phyloP scores from a whole-genome alignment of 2,888 invertebrate species.

The Mantis religiosa region DNA sequence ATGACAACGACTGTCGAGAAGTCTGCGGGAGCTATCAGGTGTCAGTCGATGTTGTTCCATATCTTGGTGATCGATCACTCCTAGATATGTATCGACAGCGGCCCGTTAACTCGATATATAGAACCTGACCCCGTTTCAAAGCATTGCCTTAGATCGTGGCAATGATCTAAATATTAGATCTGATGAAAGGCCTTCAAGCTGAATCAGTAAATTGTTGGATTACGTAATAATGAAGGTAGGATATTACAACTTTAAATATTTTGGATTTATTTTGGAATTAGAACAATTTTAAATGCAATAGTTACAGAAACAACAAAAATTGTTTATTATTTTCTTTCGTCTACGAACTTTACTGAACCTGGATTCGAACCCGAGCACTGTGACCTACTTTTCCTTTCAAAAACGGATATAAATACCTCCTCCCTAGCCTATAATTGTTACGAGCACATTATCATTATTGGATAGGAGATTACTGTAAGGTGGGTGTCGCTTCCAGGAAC shows the following conservation, averaged over 20 bases:
- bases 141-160: background rate
- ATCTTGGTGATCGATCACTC: background rate
- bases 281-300: too few relatives aligned
- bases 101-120: background rate
- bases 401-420: too few relatives aligned
- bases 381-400: too few relatives aligned
- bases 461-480: background rate
- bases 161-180: background rate
- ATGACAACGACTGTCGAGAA: background rate
- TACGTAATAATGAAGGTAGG: too few relatives aligned
- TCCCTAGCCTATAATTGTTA: background rate
- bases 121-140: background rate
- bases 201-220: too few relatives aligned
- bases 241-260: too few relatives aligned
- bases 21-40: background rate
- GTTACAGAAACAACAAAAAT: too few relatives aligned
- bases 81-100: background rate
- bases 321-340: too few relatives aligned
- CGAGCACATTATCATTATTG: background rate
- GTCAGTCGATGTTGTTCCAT: background rate
- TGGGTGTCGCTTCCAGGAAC: background rate
- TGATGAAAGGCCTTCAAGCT: background rate
- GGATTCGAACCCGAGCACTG: too few relatives aligned
- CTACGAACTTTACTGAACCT: too few relatives aligned
- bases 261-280: too few relatives aligned